Percentiles rank a stretch among this genome's conserved stretches.
Conservation (phyloP, 2,888 invertebrate genomes). For the Latrodectus hesperus region DNA sequence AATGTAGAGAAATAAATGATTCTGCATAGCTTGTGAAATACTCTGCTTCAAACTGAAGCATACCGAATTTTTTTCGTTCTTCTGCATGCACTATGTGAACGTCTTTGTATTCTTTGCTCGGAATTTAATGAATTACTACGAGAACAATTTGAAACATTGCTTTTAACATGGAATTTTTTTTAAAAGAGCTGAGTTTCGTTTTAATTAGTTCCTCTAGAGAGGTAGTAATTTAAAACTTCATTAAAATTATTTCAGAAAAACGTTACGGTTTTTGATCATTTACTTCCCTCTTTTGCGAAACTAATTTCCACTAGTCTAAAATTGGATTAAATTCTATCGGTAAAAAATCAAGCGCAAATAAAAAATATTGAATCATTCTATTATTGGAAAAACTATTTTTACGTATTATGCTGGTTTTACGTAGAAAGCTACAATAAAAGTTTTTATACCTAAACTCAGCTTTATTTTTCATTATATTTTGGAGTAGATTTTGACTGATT, state of each 20-base stretch:
- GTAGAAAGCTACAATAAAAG: no score
- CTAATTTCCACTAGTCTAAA: no score
- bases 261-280: no score
- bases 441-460: no score
- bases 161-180: neutral
- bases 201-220: neutral
- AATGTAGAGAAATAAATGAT: constrained; percentile 8
- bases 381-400: no score
- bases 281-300: no score
- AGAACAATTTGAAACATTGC: neutral
- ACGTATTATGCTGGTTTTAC: no score
- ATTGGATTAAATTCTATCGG: no score
- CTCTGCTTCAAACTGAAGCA: neutral
- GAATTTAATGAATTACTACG: neutral
- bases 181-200: neutral
- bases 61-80: neutral
- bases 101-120: neutral
- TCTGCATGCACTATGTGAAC: neutral
- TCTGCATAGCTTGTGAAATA: neutral
- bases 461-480: neutral
- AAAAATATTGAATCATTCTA: no score
- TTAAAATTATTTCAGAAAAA: neutral
- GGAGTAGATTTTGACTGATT: neutral
- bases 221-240: constrained; percentile 2
- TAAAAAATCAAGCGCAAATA: no score